A percentile compares a stretch with the other conserved stretches of the same genome.
Evolutionary conservation across 2,113 vertebrate genomes (phyloP).

Genomic region (Apaloderma vittatum): DNA sequence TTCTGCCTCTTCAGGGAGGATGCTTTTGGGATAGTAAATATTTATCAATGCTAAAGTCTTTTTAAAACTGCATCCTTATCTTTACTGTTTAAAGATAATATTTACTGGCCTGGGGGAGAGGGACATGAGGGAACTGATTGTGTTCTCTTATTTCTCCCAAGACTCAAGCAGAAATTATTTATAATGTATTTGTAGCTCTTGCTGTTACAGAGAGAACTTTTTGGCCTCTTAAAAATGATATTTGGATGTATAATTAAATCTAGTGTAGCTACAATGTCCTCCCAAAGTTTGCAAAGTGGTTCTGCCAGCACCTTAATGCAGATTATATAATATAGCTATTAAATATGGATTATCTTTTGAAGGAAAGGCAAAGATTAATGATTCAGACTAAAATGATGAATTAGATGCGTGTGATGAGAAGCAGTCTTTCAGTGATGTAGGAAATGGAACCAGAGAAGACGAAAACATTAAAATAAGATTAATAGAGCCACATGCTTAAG

Average conservation of each 20-base stretch:
- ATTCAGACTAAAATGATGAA: slow-evolving; percentile 27
- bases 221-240: neutral
- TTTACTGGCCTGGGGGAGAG: neutral
- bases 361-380: slow-evolving; percentile 59
- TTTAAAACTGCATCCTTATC: neutral
- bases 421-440: neutral
- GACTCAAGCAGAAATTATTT: neutral
- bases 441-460: neutral
- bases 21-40: slow-evolving; percentile 22
- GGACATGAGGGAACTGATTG: neutral
- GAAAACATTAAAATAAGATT: slow-evolving; percentile 51
- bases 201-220: neutral
- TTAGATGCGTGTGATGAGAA: slow-evolving; percentile 16
- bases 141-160: slow-evolving; percentile 17
- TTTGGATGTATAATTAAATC: slow-evolving; percentile 17
- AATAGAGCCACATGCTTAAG: neutral
- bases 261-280: neutral
- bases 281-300: neutral
- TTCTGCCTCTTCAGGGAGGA: neutral
- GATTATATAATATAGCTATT: slow-evolving; percentile 18
- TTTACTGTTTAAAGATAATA: slow-evolving; percentile 17
- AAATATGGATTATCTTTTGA: slow-evolving; percentile 43
- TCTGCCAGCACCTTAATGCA: neutral
- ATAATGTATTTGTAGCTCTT: neutral
- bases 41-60: neutral